Evolutionary conservation across 2,888 invertebrate species (phyloP), one percentile per base, ranked within the genome.

Genomic region (Erebia palarica): DNA sequence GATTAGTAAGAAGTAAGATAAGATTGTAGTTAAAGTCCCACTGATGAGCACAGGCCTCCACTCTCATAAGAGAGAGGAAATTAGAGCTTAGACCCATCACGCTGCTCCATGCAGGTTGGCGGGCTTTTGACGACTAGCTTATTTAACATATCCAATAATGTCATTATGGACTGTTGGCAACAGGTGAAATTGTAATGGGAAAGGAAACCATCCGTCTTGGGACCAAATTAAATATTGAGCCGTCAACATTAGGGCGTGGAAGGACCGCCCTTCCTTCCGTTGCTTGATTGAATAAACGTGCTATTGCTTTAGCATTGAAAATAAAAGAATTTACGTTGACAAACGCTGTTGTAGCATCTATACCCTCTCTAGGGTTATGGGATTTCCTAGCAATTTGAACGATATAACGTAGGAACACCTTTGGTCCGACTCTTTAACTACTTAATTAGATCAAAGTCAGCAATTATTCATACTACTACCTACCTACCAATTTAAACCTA

Each of bases 211-310:
- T 73, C 55, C 60, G 60, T 69, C 69, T 69, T 51, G 69, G 65
- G 36, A 65, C 65, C 61, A 70, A 74, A 74, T 74, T 74, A 72
- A 74, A 74, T 74, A 74, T 74, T 72, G 70, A 74, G 60, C 65
- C 67, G 57, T 68, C 69, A 55, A 55, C 74, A 59, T 67, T 67
- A 67, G 67, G 44, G n/a, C 14, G 49, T 59, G 16, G 61, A 53
- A 68, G 59, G 55, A 49, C 69, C 60, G 67, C 60, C 57, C 63
- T 68, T 68, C 53, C 64, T 67, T 69, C 69, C 70, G 65, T 27
- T 27, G n/a, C 60, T 70, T 61, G 27, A 72, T 70, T 65, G 70
- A 69, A 72, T 70, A 69, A 61, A 47, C 59, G 67, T 59, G 49
- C 27, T 59, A 27, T 63, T 67, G 36, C 67, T 47, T 47, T 49